phyloP scores from a whole-genome alignment of 2,888 invertebrate species.

The Orchesellides sinensis region DNA sequence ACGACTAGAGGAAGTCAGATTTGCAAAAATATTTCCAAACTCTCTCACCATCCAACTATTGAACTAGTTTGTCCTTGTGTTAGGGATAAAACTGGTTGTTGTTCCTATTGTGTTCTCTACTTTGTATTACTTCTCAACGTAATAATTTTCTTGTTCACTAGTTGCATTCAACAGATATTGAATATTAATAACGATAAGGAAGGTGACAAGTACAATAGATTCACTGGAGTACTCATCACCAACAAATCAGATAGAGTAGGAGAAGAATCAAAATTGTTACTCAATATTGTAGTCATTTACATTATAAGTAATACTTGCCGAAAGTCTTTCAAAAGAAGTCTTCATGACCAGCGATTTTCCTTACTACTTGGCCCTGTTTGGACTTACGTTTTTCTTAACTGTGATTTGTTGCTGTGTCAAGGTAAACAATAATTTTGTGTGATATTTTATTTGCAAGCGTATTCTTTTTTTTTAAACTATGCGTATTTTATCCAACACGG shows the following conservation, averaged over 20 bases:
- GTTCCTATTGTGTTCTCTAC: background rate
- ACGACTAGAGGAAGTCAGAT: background rate
- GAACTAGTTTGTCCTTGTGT: constrained; percentile 53
- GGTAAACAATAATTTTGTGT: constrained; percentile 36
- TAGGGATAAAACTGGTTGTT: constrained; percentile 45
- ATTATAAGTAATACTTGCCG: constrained; percentile 28
- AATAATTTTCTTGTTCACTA: background rate
- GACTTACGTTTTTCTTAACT: constrained; percentile 73
- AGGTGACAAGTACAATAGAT: background rate
- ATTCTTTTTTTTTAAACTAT: too few species aligned
- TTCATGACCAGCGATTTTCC: constrained; percentile 74
- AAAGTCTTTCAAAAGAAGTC: constrained; percentile 68
- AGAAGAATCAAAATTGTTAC: background rate
- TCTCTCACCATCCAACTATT: too few species aligned
- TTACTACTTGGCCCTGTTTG: constrained; percentile 73
- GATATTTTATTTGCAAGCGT: too few species aligned
- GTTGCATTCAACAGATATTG: background rate
- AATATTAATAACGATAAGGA: background rate
- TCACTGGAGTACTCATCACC: background rate
- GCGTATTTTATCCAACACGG: background rate
- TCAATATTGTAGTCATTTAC: background rate
- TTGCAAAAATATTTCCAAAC: constrained; percentile 28
- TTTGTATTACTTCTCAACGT: background rate
- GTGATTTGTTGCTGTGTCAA: constrained; percentile 74
- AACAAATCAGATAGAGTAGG: background rate